Percentiles rank a stretch among this genome's conserved stretches.
Evolutionary conservation across 92 coral and sea anemone genomes (phyloP).

Genomic region (Zoanthus sociatus): DNA sequence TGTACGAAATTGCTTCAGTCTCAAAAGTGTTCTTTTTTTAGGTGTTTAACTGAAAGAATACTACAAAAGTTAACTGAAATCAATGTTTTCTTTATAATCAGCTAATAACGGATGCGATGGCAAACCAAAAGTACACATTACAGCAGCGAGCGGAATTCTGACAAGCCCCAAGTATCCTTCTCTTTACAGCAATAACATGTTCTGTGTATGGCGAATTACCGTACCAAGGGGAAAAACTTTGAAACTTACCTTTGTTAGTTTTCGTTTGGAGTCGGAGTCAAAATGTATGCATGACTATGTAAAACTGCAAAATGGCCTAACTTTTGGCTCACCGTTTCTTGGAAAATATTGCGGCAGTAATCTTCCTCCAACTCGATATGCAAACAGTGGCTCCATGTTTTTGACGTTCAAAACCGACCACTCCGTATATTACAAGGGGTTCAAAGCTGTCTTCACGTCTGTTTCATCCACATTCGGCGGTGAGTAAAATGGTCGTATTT

Average conservation of each 20-base stretch:
- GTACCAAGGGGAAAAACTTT: conserved; percentile 4
- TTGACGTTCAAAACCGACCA: conserved; percentile 15
- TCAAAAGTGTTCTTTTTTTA: no score
- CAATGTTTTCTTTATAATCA: no score
- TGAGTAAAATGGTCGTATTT: not conserved
- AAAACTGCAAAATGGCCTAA: conserved; percentile 4
- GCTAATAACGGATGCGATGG: conserved; percentile 28
- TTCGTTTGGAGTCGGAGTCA: conserved; percentile 7
- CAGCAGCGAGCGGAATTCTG: conserved; percentile 10
- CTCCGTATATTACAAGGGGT: not conserved
- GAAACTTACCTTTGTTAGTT: conserved; percentile 27
- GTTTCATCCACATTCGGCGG: not conserved
- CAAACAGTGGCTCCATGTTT: conserved; percentile 24
- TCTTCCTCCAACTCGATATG: conserved; percentile 20
- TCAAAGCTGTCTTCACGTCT: conserved; percentile 11
- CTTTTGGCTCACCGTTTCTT: conserved; percentile 11
- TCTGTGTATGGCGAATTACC: conserved; percentile 22
- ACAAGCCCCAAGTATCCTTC: conserved; percentile 16
- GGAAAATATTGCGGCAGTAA: conserved; percentile 20
- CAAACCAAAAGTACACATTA: not conserved
- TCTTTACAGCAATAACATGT: not conserved
- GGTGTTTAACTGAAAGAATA: no score
- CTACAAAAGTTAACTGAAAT: no score
- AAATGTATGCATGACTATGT: conserved; percentile 14
- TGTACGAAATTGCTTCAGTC: no score